Evolutionary conservation across 2,888 invertebrate species (phyloP), one percentile per base, ranked within the genome.

Genomic region (Noctua fimbriata): DNA sequence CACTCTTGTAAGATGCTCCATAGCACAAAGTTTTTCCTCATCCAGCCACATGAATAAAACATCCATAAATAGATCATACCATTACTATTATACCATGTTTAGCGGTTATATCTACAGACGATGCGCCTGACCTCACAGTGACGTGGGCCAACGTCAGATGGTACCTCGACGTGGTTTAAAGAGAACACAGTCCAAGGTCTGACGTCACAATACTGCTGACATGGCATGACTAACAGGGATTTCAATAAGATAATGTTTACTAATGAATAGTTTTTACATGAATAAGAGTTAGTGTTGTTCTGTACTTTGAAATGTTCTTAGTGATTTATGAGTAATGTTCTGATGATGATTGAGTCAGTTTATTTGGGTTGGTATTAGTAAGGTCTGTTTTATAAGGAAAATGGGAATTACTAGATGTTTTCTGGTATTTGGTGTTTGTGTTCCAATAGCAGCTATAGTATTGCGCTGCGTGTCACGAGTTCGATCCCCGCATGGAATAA

Each of bases 81-180:
- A 49, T 47, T 58, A 80, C 41, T 49, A 32, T 41, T 44, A 18
- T 16, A 41, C 44, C 36, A 63, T 73, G 55, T 32, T 36, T 16
- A n/a, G 69, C 60, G 32, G 28, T 73, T 44, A 36, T 36, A 66
- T 78, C 6, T 32, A 41, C 44, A 55, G 44, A 10, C 67, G 67
- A 79, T 83, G 78, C 69, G 74, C 63, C 49, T 90, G 89, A 91
- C 90, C 84, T 90, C 91, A 92, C 69, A 52, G 73, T 89, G 90
- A 92, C 91, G 87, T 81, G 28, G 9, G 24, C 10, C 44, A 63
- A 82, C 78, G 76, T 84, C 89, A 80, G 70, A 74, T 79, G 49
- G 72, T 69, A 69, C 36, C 55, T 63, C 55, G 9, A 41, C 14
- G 63, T 14, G 73, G 73, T 79, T 80, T 73, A 79, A 67, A 76